Conservation (phyloP, 2,888 invertebrate species). For the Scaeva pyrastri region DNA sequence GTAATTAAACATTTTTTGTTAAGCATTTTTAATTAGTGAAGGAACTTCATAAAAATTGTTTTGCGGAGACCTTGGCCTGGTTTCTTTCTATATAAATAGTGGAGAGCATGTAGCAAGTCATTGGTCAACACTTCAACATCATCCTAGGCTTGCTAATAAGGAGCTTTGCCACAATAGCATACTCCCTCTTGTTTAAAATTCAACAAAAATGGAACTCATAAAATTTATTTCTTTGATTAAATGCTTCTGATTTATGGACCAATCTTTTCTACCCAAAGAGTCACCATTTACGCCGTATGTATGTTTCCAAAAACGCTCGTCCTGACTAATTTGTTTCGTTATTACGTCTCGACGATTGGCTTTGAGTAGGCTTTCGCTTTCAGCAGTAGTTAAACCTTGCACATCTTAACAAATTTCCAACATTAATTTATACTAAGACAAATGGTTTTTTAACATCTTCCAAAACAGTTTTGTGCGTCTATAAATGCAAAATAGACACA, state of each 20-base stretch:
- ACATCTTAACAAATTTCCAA: not conserved
- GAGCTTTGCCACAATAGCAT: too few species aligned
- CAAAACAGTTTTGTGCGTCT: not conserved
- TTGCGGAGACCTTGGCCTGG: too few species aligned
- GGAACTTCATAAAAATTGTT: too few species aligned
- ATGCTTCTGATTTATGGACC: not conserved
- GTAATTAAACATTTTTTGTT: too few species aligned
- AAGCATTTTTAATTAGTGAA: too few species aligned
- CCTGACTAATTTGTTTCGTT: not conserved
- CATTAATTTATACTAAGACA: constrained; percentile 35
- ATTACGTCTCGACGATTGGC: not conserved
- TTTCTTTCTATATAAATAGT: too few species aligned
- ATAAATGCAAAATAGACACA: not conserved
- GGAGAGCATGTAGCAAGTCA: too few species aligned
- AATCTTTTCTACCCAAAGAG: not conserved
- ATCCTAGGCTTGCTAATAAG: too few species aligned
- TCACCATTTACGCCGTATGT: not conserved
- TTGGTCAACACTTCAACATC: too few species aligned
- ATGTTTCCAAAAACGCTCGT: not conserved
- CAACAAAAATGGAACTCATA: too few species aligned
- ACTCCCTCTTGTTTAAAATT: too few species aligned
- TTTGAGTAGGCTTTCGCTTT: not conserved
- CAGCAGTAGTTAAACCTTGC: not conserved
- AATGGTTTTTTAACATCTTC: constrained; percentile 25
- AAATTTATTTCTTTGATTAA: not conserved